Evolutionary conservation across 2,888 invertebrate species (phyloP), one percentile per base, ranked within the genome.

Genomic region (Lottia gigantea): DNA sequence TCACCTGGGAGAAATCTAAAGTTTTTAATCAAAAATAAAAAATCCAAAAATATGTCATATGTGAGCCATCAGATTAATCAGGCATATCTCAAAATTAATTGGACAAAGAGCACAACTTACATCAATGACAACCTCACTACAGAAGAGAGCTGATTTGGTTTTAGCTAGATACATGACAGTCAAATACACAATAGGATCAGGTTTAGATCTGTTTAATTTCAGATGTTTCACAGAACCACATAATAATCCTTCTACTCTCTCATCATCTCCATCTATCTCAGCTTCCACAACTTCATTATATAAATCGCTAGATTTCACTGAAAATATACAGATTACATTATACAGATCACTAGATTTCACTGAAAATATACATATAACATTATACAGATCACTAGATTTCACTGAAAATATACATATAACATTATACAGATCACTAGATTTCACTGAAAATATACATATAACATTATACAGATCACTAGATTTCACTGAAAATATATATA

Each of bases 181-280:
- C 86, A 95, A 91, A 83, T 93, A 94, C 0, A 94, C 90, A 47
- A 94, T 90, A 40, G 93, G 92, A 80, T 96, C 95, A 4, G 96
- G 95, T 84, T 96, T 96, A 68, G 94, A 92, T 65, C 95, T 91
- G 78, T 94, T 94, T 11, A 91, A 91, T 68, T 93, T 93, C 1
- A 97, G 91, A 0, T 93, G 91, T 82, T 94, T 94, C 46, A 97
- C 93, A n/a, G 95, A 93, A 0, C 96, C 96, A 79, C 96, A 94
- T n/a, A 97, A 90, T 11, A 95, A 91, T 92, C 88, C 94, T 91
- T 90, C 94, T 92, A 85, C 94, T 71, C 83, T 83, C 64, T 89
- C 95, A 68, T 92, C 93, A 86, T 96, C 95, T 74, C 93, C 93
- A 70, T 92, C 92, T 75, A 95, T 94, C 74, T 93, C 91, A 4